Conservation (phyloP, 1,140 invertebrate genomes). For the Diabrotica virgifera region DNA sequence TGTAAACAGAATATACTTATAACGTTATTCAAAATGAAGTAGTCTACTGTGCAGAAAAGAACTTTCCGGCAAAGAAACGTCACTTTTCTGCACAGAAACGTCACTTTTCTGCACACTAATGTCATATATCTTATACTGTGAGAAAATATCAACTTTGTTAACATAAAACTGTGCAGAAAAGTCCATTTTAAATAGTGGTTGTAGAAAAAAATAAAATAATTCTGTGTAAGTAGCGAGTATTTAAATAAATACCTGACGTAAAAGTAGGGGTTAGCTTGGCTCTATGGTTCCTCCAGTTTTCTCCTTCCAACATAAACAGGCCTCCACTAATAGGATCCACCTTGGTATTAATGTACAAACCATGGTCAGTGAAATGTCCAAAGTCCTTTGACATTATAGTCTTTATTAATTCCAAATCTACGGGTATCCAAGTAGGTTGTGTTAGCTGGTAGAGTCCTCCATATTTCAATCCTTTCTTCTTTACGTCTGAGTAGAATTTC, state of each 20-base stretch:
- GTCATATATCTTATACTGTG: no score
- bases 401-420: conserved; percentile 53
- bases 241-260: conserved; percentile 39
- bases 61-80: no score
- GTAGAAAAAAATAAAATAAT: no score
- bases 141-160: no score
- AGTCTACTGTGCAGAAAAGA: no score
- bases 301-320: conserved; percentile 49
- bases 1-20: no score
- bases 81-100: no score
- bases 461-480: conserved; percentile 31
- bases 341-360: conserved; percentile 43
- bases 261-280: conserved; percentile 53
- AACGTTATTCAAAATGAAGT: no score
- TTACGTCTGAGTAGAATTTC: conserved; percentile 43
- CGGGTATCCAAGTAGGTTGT: conserved; percentile 33
- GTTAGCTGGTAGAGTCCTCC: conserved; percentile 30
- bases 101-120: no score
- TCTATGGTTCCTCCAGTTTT: conserved; percentile 52
- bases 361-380: conserved; percentile 13
- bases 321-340: conserved; percentile 50
- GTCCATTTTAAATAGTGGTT: no score
- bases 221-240: no score
- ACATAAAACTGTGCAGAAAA: no score
- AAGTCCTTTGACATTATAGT: conserved; percentile 47